A percentile compares a stretch with the other conserved stretches of the same genome.
phyloP scores from a whole-genome alignment of 2,113 vertebrate species.

The Eonycteris spelaea region DNA sequence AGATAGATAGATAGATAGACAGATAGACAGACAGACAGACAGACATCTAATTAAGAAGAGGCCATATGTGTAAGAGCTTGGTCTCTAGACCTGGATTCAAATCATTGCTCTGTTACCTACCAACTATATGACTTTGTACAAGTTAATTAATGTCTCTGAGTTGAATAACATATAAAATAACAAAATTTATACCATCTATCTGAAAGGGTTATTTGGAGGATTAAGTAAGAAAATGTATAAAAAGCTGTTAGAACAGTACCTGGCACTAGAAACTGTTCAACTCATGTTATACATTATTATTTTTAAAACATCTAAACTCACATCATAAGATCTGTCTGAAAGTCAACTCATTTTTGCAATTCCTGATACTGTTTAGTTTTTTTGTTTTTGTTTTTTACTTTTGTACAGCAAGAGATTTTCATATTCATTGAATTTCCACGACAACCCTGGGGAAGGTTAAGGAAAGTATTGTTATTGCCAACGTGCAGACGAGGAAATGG shows the following conservation, averaged over 20 bases:
- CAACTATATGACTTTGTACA: background rate
- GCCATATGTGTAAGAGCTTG: background rate
- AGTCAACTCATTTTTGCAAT: background rate
- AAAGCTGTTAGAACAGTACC: background rate
- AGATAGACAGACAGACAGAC: too few relatives aligned
- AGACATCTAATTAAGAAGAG: background rate
- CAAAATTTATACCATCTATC: background rate
- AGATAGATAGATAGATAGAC: too few relatives aligned
- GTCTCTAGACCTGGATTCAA: background rate
- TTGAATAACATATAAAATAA: background rate
- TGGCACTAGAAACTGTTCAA: background rate
- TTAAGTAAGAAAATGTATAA: background rate
- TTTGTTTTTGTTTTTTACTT: background rate
- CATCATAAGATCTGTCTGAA: background rate
- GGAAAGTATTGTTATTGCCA: background rate
- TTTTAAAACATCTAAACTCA: background rate
- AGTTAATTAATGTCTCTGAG: background rate
- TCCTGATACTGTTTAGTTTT: background rate
- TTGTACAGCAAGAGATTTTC: background rate
- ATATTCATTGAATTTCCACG: background rate
- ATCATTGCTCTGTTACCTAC: background rate
- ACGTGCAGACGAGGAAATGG: background rate
- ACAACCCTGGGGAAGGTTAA: background rate
- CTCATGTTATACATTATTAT: background rate
- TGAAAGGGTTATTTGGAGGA: background rate